Base-by-base conservation (phyloP, 2,797 vertebrate genomes). In the Decapterus maruadsi region DNA sequence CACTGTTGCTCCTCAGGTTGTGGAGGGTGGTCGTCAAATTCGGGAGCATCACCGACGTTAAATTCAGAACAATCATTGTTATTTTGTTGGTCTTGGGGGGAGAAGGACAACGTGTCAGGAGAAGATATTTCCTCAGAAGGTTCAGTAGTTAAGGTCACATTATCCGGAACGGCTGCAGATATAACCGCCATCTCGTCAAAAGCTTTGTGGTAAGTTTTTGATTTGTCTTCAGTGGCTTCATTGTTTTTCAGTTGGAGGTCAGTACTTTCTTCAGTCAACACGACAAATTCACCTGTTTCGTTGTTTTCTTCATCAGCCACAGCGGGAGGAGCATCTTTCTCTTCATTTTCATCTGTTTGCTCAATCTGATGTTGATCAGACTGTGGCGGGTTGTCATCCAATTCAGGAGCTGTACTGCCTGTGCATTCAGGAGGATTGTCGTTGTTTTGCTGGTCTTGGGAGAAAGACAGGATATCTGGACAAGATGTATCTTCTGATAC, bases 51-150 rank as follows among this genome's bases (percentile, higher is more conserved):
- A 53, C 7, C 12, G 16, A 5, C 5, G 4, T 45, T 7, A 17
- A 57, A 59, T 11, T 75, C 70, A 34, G 57, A 31, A n/a, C 56
- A 53, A 36, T 26, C 43, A 0, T 50, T 29, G 7, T n/a, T 1
- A 51, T 26, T 63, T 60, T 56, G 67, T 71, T 63, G 65, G 50
- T 72, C 63, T 68, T 81, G 59, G 14, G 38, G 59, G 14, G 38
- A 58, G n/a, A 54, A 58, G 48, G 40, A 3, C 9, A 10, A 6
- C 1, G 14, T 60, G 9, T 68, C 67, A 54, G 61, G 10, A 20
- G 1, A 9, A 42, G 57, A 45, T 19, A n/a, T 40, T 40, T 84
- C 68, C 42, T 76, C 40, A 54, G 58, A 34, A 13, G 4, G 48
- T 13, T 2, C 2, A 53, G 40, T 6, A n/a, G 5, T 16, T 20